Evolutionary conservation across 2,888 invertebrate species (phyloP), one percentile per base, ranked within the genome.

Genomic region (Tuta absoluta): DNA sequence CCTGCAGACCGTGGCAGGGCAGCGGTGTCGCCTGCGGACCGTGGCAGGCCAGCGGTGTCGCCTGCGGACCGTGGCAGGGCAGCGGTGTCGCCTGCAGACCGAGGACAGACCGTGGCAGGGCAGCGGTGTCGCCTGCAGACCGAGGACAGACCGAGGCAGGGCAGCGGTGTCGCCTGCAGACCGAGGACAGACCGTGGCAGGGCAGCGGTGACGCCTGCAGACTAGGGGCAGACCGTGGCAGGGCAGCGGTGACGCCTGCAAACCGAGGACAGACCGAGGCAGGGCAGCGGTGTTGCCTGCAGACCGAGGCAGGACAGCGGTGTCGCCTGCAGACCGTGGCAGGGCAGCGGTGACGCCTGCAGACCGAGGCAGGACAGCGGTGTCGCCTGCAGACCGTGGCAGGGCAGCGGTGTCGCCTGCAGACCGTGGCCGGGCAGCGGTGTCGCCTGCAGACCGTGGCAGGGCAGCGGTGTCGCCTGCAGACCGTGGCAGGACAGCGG

Each of bases 31-130:
- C 24, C 24, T 14, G 28, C 12, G 5, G 10, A 23, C 51, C 49
- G 38, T 64, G 57, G 3, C 65, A 38, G 2, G 67, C 23, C 67
- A 65, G 67, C 66, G 19, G 57, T 5, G 28, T 5, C 49, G 62
- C 28, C 14, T 12, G 19, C 2, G n/a, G 14, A 49, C 51, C 51
- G 51, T 56, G 28, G 23, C 49, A 28, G 38, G 23, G 33, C 33
- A 64, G 37, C 41, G 53, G 51, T n/a, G n/a, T n/a, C 51, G 53
- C 1, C n/a, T 17, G 56, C 17, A 63, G 62, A 53, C 56, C n/a
- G 53, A 17, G 28, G 14, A 14, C 57, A 24, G 45, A 19, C 64
- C 59, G 41, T 65, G 63, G 21, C 62, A 19, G 10, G 51, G 48
- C 58, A 65, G 58, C 62, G 33, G 65, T 56, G 28, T 19, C 12